phyloP scores from a whole-genome alignment of 2,113 vertebrate species.

The Aegotheles bennettii region DNA sequence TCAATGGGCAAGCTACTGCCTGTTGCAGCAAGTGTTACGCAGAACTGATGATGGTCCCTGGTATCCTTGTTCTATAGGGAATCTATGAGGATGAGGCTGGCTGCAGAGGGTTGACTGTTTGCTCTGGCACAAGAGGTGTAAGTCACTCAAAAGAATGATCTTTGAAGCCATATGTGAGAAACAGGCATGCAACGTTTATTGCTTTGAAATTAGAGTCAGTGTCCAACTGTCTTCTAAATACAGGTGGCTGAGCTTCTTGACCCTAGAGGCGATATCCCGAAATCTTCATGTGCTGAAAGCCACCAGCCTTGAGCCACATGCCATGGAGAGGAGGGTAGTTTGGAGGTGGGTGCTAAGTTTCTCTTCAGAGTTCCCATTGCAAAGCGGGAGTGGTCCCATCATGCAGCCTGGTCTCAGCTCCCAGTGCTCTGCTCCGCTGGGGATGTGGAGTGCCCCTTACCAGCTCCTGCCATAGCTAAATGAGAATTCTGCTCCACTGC shows the following conservation, averaged over 20 bases:
- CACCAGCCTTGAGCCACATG: rapidly evolving
- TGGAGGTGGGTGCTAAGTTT: background rate
- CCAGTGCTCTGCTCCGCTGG: background rate
- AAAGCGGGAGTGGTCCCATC: background rate
- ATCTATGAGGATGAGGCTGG: background rate
- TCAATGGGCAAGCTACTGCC: background rate
- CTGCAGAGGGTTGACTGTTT: background rate
- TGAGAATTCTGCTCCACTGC: background rate
- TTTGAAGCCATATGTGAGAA: background rate
- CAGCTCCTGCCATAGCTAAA: background rate
- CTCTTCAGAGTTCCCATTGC: background rate
- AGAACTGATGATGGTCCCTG: background rate
- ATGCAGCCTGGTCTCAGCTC: background rate
- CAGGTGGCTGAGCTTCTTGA: background rate
- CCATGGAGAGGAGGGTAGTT: background rate
- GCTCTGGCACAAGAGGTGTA: background rate
- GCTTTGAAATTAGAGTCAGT: background rate
- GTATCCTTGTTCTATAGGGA: background rate
- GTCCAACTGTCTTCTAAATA: background rate
- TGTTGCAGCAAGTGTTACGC: background rate
- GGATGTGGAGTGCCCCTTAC: background rate
- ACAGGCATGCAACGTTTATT: background rate
- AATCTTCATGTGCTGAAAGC: background rate
- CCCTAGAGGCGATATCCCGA: background rate
- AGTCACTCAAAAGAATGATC: background rate